phyloP scores from a whole-genome alignment of 2,797 vertebrate species.

The Mallotus villosus region DNA sequence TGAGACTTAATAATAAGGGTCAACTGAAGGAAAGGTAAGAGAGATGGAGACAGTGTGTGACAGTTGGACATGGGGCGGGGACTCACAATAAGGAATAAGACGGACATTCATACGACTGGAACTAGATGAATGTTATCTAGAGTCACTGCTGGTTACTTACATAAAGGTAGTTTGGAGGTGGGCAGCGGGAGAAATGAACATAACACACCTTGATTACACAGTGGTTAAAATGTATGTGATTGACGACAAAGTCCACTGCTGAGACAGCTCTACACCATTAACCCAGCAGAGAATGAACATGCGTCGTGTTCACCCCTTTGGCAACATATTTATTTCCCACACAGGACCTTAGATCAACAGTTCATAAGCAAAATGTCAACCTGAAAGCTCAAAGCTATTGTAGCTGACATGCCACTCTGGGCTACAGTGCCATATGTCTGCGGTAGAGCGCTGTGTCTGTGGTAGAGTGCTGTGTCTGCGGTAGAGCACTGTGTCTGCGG shows the following conservation, averaged over 20 bases:
- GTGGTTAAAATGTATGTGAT: not conserved
- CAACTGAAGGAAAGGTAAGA: not conserved
- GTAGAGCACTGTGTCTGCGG: too few species aligned
- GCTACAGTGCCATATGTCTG: too few species aligned
- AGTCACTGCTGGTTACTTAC: slow-evolving; percentile 98
- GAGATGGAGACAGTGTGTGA: not conserved
- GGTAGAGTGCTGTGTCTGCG: too few species aligned
- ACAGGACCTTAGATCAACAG: too few species aligned
- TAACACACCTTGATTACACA: slow-evolving; percentile 82
- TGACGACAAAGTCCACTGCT: too few species aligned
- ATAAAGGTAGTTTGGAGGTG: slow-evolving; percentile 94
- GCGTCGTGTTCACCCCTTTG: not conserved
- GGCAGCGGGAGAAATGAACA: slow-evolving; percentile 98
- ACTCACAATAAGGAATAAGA: not conserved
- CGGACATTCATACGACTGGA: not conserved
- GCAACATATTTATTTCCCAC: too few species aligned
- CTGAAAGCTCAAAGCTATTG: too few species aligned
- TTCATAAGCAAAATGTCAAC: too few species aligned
- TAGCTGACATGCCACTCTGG: too few species aligned
- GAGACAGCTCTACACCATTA: slow-evolving; percentile 33
- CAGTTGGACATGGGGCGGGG: not conserved
- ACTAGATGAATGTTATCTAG: slow-evolving; percentile 68
- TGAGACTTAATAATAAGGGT: not conserved
- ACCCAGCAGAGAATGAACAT: slow-evolving; percentile 29
- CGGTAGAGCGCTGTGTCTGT: too few species aligned